Conservation (phyloP, 2,797 vertebrate species). For the Malurus leucopterus region DNA sequence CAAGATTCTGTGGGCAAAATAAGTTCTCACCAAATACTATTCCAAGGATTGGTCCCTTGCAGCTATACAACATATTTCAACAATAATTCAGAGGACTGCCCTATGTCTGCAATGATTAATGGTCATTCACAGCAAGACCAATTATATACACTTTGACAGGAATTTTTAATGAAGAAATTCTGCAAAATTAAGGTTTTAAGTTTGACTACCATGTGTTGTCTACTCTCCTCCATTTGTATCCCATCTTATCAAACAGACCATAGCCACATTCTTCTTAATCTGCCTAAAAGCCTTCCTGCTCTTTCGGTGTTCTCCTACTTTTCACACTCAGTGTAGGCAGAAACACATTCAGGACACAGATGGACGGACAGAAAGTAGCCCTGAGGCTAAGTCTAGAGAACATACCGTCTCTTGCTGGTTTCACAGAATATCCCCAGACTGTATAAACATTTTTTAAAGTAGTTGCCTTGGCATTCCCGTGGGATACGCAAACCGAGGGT, state of each 20-base stretch:
- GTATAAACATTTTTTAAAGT: background rate
- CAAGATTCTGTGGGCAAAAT: background rate
- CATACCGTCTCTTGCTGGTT: background rate
- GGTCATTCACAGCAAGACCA: background rate
- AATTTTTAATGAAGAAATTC: background rate
- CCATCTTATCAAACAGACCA: rapidly evolving
- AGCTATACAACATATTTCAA: background rate
- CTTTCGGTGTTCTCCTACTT: background rate
- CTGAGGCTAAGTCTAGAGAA: background rate
- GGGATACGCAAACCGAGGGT: background rate
- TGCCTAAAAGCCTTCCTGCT: background rate
- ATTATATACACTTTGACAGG: background rate
- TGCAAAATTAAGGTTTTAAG: background rate
- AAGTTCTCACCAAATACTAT: background rate
- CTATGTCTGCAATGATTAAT: background rate
- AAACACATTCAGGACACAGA: background rate
- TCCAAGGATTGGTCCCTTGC: background rate
- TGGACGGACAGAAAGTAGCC: background rate
- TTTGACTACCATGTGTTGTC: rapidly evolving
- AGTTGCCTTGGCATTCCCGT: background rate
- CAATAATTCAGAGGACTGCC: background rate
- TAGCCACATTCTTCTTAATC: background rate
- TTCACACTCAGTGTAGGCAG: background rate
- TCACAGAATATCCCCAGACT: background rate
- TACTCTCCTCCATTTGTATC: background rate